Evolutionary conservation across 2,113 vertebrate species (phyloP).

Genomic region (Cochlearius cochlearius): DNA sequence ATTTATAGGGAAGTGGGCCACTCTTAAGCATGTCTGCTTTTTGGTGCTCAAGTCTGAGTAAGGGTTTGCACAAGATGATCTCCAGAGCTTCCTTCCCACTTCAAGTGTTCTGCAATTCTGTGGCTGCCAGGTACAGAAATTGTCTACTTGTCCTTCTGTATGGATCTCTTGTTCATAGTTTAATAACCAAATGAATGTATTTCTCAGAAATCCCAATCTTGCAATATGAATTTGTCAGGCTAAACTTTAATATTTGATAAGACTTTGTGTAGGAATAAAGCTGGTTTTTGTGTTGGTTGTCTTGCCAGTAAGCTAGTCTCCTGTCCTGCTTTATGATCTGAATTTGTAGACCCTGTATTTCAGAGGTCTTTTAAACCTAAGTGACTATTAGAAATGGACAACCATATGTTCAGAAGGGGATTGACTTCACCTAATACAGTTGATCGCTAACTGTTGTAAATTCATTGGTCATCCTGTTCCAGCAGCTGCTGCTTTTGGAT

Average conservation of each 20-base stretch:
- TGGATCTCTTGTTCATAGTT: neutral
- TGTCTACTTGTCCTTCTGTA: neutral
- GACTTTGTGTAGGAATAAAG: neutral
- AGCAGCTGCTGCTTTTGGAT: neutral
- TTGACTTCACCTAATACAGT: rapidly evolving
- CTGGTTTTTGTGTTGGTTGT: rapidly evolving
- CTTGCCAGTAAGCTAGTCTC: neutral
- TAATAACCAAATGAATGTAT: neutral
- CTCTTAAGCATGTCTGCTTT: neutral
- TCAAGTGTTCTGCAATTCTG: neutral
- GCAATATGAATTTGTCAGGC: neutral
- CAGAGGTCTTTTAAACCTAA: neutral
- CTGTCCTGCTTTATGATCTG: neutral
- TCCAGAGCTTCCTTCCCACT: neutral
- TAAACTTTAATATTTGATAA: neutral
- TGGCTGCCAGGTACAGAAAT: neutral
- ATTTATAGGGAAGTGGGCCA: neutral
- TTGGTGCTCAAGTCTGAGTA: neutral
- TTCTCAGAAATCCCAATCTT: neutral
- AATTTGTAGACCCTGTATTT: rapidly evolving
- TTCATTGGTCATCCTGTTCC: neutral
- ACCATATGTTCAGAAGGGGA: rapidly evolving
- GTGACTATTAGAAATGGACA: no score
- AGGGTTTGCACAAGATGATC: neutral
- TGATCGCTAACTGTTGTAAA: neutral